A percentile compares a stretch with the other conserved stretches of the same genome.
These are phyloP conservation scores for Atherinosoma microstoma DNA, from an alignment of 2,797 vertebrate genomes.

Conservation along the genomic window DNA sequence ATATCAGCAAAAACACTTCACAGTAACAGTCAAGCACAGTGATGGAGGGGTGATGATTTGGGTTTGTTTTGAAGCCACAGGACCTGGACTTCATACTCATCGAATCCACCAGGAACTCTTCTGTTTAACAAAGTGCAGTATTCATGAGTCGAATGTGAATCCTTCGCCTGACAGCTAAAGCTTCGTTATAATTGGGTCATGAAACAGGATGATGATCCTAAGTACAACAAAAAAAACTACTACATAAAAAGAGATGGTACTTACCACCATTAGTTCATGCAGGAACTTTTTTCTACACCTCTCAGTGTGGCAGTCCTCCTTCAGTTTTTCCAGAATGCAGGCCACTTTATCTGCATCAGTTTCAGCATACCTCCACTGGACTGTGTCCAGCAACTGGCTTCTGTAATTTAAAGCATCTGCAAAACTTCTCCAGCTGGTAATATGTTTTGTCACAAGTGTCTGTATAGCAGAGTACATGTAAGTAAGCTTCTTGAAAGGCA, in stretches of 20 bases:
- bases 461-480: slow-evolving; percentile 96
- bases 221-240: not conserved
- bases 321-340: slow-evolving; percentile 91
- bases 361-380: slow-evolving; percentile 80
- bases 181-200: not conserved
- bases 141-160: not conserved
- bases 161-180: not conserved
- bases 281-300: slow-evolving; percentile 89
- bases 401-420: slow-evolving; percentile 90
- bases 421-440: slow-evolving; percentile 90
- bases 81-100: not conserved
- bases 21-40: not conserved
- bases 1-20: not conserved
- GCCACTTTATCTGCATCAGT: slow-evolving; percentile 92
- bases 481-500: slow-evolving; percentile 94
- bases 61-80: not conserved
- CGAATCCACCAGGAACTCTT: not conserved
- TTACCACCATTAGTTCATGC: slow-evolving; percentile 92
- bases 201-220: not conserved
- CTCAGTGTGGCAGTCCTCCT: slow-evolving; percentile 94
- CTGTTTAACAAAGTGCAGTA: not conserved
- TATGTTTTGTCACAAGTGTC: slow-evolving; percentile 89
- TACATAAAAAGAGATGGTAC: slow-evolving; percentile 42
- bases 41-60: not conserved
- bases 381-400: slow-evolving; percentile 82